Base-by-base conservation (phyloP, 2,113 vertebrate species). In the Cyanoliseus patagonus region DNA sequence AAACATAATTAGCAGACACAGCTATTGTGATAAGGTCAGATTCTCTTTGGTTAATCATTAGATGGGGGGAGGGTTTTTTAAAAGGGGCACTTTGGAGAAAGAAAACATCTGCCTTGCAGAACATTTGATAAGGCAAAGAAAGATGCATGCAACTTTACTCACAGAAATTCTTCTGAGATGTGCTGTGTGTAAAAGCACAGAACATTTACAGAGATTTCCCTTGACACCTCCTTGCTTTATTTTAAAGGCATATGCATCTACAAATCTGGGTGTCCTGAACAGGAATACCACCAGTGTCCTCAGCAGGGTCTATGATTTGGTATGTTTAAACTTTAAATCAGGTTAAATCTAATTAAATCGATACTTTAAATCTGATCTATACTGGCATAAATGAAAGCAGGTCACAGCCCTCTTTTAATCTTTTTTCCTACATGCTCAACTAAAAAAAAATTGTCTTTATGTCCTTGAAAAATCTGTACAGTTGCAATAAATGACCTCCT, bases 271-370 rank as follows among this genome's bases (percentile, higher is more conserved):
- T 47, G 55, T 79, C 44, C 82, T 81, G 28, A 41, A 92, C 47
- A 80, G n/a, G 20, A 81, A 3, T n/a, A 81, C 5, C 80, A 52
- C 22, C 67, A 23, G 16, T 62, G 41, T 47, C 83, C 76, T 88
- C 53, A 83, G 86, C 27, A 92, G n/a, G 28, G 41, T 24, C 53
- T 47, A 57, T 1, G 1, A 13, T 41, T 49, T 70, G n/a, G 19
- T 53, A n/a, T 9, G 55, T 37, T 89, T 53, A 27, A 96, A 44
- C 72, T 67, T 82, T 19, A 89, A 91, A 96, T 46, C 3, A 2
- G 90, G 94, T 9, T 82, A 95, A 76, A 93, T 72, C 77, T 87
- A 95, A 93, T 94, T 94, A 96, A 92, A 87, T 64, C 5, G 3
- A 30, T 96, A 87, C 73, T 96, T 89, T 52, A 87, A 82, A 91